Evolutionary conservation across 2,797 vertebrate species (phyloP).

Genomic region (Gambusia yucatana): DNA sequence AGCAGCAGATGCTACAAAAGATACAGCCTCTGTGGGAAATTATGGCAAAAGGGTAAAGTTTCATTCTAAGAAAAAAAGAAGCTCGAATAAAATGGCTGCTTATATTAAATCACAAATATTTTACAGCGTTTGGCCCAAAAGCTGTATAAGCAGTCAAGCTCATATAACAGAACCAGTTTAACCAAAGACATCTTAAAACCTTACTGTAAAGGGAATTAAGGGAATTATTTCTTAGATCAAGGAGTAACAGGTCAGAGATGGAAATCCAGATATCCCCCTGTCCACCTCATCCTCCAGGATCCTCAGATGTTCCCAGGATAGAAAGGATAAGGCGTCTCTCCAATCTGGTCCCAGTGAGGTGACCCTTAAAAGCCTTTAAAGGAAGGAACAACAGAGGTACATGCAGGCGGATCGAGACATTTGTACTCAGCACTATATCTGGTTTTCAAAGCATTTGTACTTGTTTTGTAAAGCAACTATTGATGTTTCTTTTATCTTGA

Average conservation of each 20-base stretch:
- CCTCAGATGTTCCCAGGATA: not conserved
- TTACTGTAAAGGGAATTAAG: not conserved
- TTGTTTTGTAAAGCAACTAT: not conserved
- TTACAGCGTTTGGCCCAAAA: not conserved
- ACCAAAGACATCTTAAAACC: not conserved
- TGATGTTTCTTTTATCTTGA: not conserved
- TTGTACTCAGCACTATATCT: not conserved
- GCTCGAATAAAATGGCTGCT: slow-evolving; percentile 1
- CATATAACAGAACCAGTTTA: not conserved
- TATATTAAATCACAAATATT: slow-evolving; percentile 16
- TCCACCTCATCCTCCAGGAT: not conserved
- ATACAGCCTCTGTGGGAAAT: slow-evolving; percentile 28
- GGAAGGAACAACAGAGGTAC: not conserved
- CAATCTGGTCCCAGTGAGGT: not conserved
- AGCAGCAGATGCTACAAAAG: slow-evolving; percentile 37
- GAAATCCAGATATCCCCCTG: not conserved
- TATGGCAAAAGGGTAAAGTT: slow-evolving; percentile 14
- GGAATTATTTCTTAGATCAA: not conserved
- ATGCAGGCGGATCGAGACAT: not conserved
- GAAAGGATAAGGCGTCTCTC: not conserved
- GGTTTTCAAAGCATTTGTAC: not conserved
- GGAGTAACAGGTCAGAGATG: not conserved
- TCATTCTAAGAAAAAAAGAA: not conserved
- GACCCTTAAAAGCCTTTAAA: not conserved
- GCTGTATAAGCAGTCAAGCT: not conserved